Conservation (phyloP, 2,113 vertebrate species). For the Gasterosteus aculeatus region DNA sequence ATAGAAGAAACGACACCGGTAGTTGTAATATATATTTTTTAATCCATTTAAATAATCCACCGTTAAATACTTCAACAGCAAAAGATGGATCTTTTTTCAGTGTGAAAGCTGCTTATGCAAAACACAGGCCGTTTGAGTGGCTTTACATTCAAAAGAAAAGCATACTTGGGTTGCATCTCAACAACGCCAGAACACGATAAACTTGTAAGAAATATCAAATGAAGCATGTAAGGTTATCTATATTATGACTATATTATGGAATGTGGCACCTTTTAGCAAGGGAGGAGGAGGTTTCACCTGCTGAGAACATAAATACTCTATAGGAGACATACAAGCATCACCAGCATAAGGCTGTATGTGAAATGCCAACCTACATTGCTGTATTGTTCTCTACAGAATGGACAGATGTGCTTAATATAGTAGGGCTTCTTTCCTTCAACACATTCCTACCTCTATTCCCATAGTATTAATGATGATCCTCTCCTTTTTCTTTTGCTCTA, state of each 20-base stretch:
- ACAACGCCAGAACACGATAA: no score
- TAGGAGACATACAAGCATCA: neutral
- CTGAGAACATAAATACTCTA: slow-evolving; percentile 2
- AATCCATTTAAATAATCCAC: slow-evolving; percentile 46
- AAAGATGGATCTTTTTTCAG: slow-evolving; percentile 10
- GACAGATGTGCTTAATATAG: neutral
- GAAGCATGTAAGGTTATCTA: no score
- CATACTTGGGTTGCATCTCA: no score
- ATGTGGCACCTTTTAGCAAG: slow-evolving; percentile 12
- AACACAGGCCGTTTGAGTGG: slow-evolving; percentile 2
- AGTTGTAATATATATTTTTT: slow-evolving; percentile 30
- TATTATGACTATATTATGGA: no score
- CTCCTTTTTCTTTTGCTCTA: neutral
- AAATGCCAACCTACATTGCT: neutral
- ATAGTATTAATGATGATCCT: neutral
- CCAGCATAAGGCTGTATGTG: no score
- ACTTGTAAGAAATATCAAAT: no score
- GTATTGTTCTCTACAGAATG: neutral
- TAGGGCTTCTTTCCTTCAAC: neutral
- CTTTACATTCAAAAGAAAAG: slow-evolving; percentile 9
- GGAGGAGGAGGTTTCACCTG: slow-evolving; percentile 4
- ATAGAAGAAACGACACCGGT: no score
- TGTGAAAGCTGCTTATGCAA: slow-evolving; percentile 25
- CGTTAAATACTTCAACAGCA: slow-evolving; percentile 32
- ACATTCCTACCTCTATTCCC: neutral